These are phyloP conservation scores for Melanotaenia boesemani DNA, from an alignment of 2,797 vertebrate species.

Conservation along the genomic window DNA sequence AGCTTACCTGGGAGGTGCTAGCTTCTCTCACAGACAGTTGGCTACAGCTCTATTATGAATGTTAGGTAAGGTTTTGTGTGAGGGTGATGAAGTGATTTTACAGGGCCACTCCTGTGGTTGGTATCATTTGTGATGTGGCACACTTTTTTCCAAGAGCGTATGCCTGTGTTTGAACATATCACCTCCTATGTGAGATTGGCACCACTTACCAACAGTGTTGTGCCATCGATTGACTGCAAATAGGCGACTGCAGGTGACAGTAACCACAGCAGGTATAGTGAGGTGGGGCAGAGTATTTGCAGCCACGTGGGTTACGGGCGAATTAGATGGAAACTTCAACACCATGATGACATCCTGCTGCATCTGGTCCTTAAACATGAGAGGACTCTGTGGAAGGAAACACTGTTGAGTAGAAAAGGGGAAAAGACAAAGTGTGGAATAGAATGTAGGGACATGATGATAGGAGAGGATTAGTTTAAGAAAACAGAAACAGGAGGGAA, in stretches of 20 bases:
- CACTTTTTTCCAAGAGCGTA: constrained; percentile 24
- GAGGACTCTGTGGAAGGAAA: constrained; percentile 98
- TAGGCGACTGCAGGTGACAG: constrained; percentile 94
- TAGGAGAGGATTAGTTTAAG: constrained; percentile 65
- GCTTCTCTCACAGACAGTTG: constrained; percentile 59
- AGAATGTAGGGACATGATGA: constrained; percentile 50
- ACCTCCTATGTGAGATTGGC: constrained; percentile 14
- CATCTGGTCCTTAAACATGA: constrained; percentile 99
- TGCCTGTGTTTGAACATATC: constrained; percentile 31
- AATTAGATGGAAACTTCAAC: constrained; percentile 98
- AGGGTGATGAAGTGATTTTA: constrained; percentile 69
- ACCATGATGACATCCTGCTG: constrained; percentile 99
- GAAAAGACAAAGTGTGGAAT: constrained; percentile 74
- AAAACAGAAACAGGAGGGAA: constrained; percentile 63
- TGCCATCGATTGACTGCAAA: constrained; percentile 98
- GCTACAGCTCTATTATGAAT: constrained; percentile 66
- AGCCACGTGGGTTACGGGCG: constrained; percentile 94
- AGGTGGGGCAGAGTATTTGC: constrained; percentile 97
- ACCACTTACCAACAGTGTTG: constrained; percentile 94
- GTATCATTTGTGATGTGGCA: constrained; percentile 54
- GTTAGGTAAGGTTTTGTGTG: constrained; percentile 45
- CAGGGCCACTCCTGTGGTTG: constrained; percentile 62
- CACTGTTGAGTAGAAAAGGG: constrained; percentile 90
- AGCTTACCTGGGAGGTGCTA: constrained; percentile 72
- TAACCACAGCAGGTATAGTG: constrained; percentile 93